Base-by-base conservation (phyloP, 2,113 vertebrate genomes). In the Aegypius monachus region DNA sequence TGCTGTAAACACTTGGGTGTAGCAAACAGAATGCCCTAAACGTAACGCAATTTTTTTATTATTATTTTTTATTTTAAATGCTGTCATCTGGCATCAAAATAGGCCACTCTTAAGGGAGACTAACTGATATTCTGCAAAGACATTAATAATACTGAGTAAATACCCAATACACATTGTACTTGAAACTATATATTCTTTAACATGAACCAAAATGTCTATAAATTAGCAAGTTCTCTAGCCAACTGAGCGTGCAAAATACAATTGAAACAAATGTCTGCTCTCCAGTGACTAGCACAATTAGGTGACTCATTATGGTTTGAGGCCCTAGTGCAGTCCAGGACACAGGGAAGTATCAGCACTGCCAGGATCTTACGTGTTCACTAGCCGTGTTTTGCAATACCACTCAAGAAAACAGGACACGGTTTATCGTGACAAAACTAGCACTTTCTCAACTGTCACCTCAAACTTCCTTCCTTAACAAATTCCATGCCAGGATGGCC, bases 21-120 rank as follows among this genome's bases (percentile, higher is more conserved):
- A 83, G 98, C 97, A 77, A 99, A 98, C 21, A 98, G 97, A 93
- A 99, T 98, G 22, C 98, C 98, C 99, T 99, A 86, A 78, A 97
- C 79, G 53, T 15, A 58, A 93, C 19, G 53, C 42, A 78, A 11
- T 8, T 12, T 18, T 67, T 32, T 17, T 66, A 25, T 32, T 25
- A 53, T 53, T 17, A 29, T 43, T 15, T 58, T 58, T 34, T 67
- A 7, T 7, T 61, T 32, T 9, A 42, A 72, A 53, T 42, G 23
- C 25, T 63, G 40, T 56, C 19, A 74, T 27, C 27, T 55, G 40
- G 23, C 20, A 83, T 66, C 20, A 80, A 75, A 74, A 40, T 5
- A 67, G 27, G 4, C 13, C 13, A 72, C 62, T 31, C 59, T 62
- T 63, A 63, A 84, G 34, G 22, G 52, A 67, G 31, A 38, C 11